Conservation (phyloP, 2,113 vertebrate genomes). For the Athene noctua region DNA sequence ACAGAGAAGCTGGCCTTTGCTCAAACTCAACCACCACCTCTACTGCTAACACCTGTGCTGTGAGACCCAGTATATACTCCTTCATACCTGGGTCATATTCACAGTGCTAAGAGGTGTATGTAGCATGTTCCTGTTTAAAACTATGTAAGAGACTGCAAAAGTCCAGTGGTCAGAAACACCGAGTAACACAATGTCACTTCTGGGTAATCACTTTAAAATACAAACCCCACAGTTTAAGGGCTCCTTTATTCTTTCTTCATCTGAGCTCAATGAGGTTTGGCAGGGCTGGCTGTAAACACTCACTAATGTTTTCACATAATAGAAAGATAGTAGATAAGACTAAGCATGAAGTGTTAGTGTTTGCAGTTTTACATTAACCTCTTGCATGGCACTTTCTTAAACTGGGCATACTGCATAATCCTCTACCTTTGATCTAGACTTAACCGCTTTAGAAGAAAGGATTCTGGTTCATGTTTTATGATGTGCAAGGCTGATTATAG, state of each 20-base stretch:
- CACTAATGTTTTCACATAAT: neutral
- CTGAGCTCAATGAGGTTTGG: neutral
- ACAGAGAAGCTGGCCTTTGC: neutral
- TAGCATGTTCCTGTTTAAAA: neutral
- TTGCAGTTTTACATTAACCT: slow-evolving; percentile 15
- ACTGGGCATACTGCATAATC: neutral
- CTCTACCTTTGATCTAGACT: slow-evolving; percentile 32
- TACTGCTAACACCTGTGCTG: neutral
- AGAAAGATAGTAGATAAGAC: neutral
- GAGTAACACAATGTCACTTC: neutral
- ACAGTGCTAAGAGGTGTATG: neutral
- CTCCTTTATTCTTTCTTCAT: neutral
- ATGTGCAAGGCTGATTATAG: neutral
- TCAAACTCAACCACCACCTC: neutral
- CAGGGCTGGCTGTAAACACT: neutral
- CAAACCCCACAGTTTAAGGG: neutral
- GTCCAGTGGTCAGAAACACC: neutral
- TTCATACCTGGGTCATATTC: neutral
- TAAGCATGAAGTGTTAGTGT: neutral
- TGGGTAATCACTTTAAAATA: neutral
- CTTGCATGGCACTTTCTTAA: neutral
- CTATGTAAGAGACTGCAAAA: neutral
- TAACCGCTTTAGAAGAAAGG: neutral
- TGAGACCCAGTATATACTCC: neutral
- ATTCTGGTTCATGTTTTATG: slow-evolving; percentile 1